Percentiles rank a stretch among this genome's conserved stretches.
Evolutionary conservation across 2,797 vertebrate species (phyloP).

Genomic region (Acanthurus lineatus): DNA sequence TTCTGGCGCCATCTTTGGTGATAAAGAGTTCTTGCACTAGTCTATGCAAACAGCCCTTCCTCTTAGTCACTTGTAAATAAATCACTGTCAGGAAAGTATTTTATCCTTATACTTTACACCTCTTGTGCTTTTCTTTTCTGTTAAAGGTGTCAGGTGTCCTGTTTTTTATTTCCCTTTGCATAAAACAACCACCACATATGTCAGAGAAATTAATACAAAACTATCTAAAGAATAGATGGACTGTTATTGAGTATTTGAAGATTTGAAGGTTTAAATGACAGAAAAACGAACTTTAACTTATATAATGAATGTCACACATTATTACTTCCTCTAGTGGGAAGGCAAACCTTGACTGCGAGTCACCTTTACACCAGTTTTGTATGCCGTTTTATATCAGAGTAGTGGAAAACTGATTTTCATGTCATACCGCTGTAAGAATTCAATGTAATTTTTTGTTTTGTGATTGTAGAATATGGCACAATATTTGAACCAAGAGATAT

Average conservation of each 20-base stretch:
- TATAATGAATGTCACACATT: background rate
- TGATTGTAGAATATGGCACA: background rate
- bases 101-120: background rate
- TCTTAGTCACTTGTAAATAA: background rate
- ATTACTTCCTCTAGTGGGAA: background rate
- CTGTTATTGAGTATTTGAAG: background rate
- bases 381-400: background rate
- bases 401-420: too few relatives aligned
- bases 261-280: too few relatives aligned
- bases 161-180: background rate
- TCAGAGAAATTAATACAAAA: background rate
- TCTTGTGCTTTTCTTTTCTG: background rate
- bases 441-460: too few relatives aligned
- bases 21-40: background rate
- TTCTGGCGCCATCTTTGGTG: constrained; percentile 5
- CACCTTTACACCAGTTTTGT: background rate
- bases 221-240: background rate
- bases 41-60: background rate
- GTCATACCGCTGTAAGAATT: too few relatives aligned
- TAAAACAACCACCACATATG: background rate
- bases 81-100: background rate
- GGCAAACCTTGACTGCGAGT: background rate
- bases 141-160: background rate
- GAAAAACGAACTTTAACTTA: background rate
- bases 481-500: background rate